A percentile compares a stretch with the other conserved stretches of the same genome.
phyloP scores from a whole-genome alignment of 1,140 invertebrate genomes.

The Venustaconcha ellipsiformis region DNA sequence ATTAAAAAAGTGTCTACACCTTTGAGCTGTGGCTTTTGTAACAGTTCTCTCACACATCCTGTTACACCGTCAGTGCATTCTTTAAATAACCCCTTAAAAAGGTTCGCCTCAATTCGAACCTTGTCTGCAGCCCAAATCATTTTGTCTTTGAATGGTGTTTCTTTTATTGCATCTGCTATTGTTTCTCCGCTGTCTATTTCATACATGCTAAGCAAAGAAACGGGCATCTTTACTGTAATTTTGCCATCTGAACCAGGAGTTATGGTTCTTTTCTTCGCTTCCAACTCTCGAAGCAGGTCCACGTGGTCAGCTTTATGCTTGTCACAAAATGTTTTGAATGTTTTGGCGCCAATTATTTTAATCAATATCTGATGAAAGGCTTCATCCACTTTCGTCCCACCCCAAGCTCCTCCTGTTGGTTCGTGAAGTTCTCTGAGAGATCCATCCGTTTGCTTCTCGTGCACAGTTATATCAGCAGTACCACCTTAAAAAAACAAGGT shows the following conservation, averaged over 20 bases:
- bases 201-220: not conserved
- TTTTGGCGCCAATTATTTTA: conserved; percentile 9
- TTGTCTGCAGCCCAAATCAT: too few relatives aligned
- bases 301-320: conserved; percentile 15
- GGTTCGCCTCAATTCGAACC: too few relatives aligned
- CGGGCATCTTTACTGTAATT: conserved; percentile 26
- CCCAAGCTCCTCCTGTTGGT: conserved; percentile 24
- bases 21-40: too few relatives aligned
- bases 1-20: too few relatives aligned
- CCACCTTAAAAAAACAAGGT: conserved; percentile 13
- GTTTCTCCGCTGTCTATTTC: too few relatives aligned
- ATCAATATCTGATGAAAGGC: conserved; percentile 13
- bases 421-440: conserved; percentile 20
- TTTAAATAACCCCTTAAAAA: too few relatives aligned
- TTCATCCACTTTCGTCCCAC: conserved; percentile 20
- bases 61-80: too few relatives aligned
- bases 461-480: conserved; percentile 22
- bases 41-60: too few relatives aligned
- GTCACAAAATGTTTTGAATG: conserved; percentile 10
- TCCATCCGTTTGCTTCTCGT: conserved; percentile 16
- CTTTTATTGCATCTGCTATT: too few relatives aligned
- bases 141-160: too few relatives aligned
- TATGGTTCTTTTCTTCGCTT: conserved; percentile 35
- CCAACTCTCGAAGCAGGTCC: conserved; percentile 30
- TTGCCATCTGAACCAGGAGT: conserved; percentile 16